These are phyloP conservation scores for Chroicocephalus ridibundus DNA, from an alignment of 2,113 vertebrate genomes.

Conservation along the genomic window DNA sequence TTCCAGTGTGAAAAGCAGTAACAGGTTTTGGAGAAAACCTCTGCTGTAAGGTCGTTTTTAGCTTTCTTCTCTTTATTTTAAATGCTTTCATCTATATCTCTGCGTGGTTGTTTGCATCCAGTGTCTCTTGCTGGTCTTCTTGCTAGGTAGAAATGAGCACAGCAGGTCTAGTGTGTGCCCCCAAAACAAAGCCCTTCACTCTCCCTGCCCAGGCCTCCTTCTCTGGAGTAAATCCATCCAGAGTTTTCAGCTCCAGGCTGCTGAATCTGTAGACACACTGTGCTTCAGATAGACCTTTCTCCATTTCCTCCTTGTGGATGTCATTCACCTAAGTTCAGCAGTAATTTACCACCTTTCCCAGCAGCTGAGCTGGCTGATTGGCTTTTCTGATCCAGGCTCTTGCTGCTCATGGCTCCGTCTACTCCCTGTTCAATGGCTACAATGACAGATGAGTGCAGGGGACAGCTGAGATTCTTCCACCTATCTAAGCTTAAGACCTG, in stretches of 20 bases:
- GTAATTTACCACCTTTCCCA: neutral
- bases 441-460: neutral
- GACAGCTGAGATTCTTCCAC: neutral
- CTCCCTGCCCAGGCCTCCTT: neutral
- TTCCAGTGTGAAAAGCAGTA: neutral
- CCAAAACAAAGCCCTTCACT: neutral
- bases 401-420: neutral
- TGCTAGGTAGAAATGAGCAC: neutral
- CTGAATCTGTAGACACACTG: neutral
- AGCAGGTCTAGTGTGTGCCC: fast-evolving
- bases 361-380: neutral
- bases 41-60: neutral
- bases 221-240: neutral
- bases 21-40: neutral
- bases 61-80: neutral
- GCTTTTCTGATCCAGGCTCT: neutral
- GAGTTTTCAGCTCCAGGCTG: neutral
- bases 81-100: neutral
- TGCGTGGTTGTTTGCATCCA: neutral
- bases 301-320: neutral
- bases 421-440: neutral
- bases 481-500: neutral
- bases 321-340: neutral
- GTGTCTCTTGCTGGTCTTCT: neutral
- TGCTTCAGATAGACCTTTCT: neutral